Percentiles rank a stretch among this genome's conserved stretches.
Conservation (phyloP, 2,113 vertebrate genomes). For the Raphicerus campestris region DNA sequence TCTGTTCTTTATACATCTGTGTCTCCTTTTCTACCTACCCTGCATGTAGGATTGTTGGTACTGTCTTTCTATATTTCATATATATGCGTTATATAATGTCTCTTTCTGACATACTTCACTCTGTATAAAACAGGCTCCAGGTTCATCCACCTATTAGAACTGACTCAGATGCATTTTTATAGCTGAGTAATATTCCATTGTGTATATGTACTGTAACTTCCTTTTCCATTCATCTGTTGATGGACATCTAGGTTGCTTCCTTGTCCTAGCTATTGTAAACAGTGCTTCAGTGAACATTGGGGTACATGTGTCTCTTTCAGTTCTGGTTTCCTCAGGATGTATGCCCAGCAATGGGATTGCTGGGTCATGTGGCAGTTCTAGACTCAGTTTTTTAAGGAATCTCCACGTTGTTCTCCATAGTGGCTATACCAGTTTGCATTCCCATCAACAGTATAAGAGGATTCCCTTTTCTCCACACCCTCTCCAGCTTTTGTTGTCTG, state of each 20-base stretch:
- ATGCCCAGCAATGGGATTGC: neutral
- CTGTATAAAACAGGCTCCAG: neutral
- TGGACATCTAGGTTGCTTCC: neutral
- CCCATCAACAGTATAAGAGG: neutral
- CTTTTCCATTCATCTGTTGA: neutral
- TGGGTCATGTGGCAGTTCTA: neutral
- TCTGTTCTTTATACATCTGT: neutral
- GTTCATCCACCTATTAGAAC: neutral
- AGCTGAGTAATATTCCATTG: neutral
- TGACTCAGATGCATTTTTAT: neutral
- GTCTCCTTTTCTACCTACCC: neutral
- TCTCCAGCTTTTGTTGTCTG: neutral
- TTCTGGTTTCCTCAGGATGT: neutral
- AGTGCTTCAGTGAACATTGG: neutral
- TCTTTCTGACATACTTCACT: neutral
- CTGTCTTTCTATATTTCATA: neutral
- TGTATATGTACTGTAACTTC: neutral
- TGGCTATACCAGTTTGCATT: neutral
- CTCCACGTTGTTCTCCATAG: neutral
- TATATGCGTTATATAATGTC: neutral
- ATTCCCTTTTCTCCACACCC: neutral
- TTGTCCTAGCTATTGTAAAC: neutral
- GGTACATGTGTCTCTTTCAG: neutral
- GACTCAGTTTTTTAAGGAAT: neutral
- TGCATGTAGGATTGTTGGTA: neutral